A percentile compares a stretch with the other conserved stretches of the same genome.
phyloP scores from a whole-genome alignment of 2,888 invertebrate genomes.

The Thymelicus sylvestris region DNA sequence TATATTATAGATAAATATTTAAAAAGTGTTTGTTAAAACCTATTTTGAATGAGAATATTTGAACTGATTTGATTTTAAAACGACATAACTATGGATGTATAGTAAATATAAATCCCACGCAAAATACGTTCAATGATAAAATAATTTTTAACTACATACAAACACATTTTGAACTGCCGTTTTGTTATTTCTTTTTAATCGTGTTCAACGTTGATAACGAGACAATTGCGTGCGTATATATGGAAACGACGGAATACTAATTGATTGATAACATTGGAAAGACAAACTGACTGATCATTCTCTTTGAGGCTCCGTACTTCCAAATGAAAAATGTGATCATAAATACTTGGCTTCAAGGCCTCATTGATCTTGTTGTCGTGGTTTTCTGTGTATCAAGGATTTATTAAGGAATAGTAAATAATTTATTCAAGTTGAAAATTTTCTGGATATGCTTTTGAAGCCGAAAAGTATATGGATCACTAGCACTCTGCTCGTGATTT shows the following conservation, averaged over 20 bases:
- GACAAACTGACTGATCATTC: slow-evolving; percentile 48
- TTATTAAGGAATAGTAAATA: too few relatives aligned
- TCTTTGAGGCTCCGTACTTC: slow-evolving; percentile 24
- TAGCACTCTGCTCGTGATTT: too few relatives aligned
- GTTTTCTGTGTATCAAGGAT: too few relatives aligned
- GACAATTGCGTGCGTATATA: slow-evolving; percentile 47
- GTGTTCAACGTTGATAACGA: slow-evolving; percentile 43
- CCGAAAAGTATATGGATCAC: too few relatives aligned
- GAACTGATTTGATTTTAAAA: too few relatives aligned
- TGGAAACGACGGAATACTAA: slow-evolving; percentile 43
- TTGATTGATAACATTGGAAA: slow-evolving; percentile 43
- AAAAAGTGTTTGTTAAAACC: too few relatives aligned
- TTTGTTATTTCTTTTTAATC: slow-evolving; percentile 27
- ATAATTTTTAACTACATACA: not conserved
- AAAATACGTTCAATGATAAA: not conserved
- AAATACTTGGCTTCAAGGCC: not conserved
- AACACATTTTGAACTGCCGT: slow-evolving; percentile 2
- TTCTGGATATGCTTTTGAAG: too few relatives aligned
- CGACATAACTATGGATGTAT: too few relatives aligned
- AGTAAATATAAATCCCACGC: too few relatives aligned
- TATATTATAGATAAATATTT: too few relatives aligned
- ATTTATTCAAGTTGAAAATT: too few relatives aligned
- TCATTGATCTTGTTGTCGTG: not conserved
- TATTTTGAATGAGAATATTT: too few relatives aligned
- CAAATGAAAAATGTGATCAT: not conserved